Base-by-base conservation (phyloP, 2,113 vertebrate species). In the Tichodroma muraria region DNA sequence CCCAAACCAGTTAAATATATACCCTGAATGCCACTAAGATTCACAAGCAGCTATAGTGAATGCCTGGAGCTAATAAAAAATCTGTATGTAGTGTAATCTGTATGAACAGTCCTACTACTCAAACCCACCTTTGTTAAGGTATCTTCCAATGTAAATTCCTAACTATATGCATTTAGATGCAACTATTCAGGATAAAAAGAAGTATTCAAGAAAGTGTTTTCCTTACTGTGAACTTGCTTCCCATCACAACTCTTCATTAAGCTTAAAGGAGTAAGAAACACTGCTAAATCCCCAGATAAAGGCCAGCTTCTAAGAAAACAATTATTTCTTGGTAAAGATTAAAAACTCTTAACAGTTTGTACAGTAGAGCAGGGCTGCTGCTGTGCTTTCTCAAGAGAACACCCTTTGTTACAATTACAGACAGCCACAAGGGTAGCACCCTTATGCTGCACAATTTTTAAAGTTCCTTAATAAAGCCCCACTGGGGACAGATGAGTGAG, bases 401-500 rank as follows among this genome's bases (percentile, higher is more conserved):
- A 9, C 0, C 8, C 30, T 78, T 57, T 2, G 0, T n/a, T 76
- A 30, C 10, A 31, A 42, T 40, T 50, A 42, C 9, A 40, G 37
- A 53, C 0, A 3, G 49, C 17, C 49, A 35, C 31, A 79, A 27
- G 20, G 28, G 30, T 21, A 64, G 42, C 59, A 81, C 31, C 31
- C 11, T 45, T 35, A 44, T 0, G 27, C 15, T n/a, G 54, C 21
- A 53, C 37, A 56, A 8, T n/a, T 76, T 35, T 22, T 38, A 4
- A 38, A 63, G 71, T 71, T 75, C 75, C 38, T 47, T 88, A 61
- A 35, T 42, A 61, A 84, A 86, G 35, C 8, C 56, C 30, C 65
- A 71, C 1, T 5, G 61, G 44, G 52, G 60, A 68, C 0, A 1
- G 21, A 47, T 0, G 0, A 85, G 10, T 44, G 27, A 73, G 38